Evolutionary conservation across 2,888 invertebrate genomes (phyloP).

Genomic region (Agapostemon virescens): DNA sequence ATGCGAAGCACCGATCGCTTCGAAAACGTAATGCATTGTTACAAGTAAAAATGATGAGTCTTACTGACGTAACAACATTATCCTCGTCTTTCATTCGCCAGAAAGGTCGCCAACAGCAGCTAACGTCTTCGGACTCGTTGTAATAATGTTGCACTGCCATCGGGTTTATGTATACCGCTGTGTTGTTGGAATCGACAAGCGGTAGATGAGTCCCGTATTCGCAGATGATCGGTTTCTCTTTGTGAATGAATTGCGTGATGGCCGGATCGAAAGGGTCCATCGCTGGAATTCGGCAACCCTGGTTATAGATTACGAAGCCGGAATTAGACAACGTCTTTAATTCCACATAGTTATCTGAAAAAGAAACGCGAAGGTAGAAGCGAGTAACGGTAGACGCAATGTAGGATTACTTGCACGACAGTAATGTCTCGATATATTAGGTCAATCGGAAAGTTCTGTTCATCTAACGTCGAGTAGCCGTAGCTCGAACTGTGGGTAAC

Average conservation of each 20-base stretch:
- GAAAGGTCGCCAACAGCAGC: constrained; percentile 85
- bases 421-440: no score
- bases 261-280: constrained; percentile 84
- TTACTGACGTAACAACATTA: constrained; percentile 80
- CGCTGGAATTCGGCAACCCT: constrained; percentile 86
- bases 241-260: constrained; percentile 82
- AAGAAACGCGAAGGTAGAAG: background rate
- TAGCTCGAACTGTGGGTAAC: no score
- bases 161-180: constrained; percentile 83
- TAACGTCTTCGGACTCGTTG: constrained; percentile 80
- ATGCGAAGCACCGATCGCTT: constrained; percentile 5
- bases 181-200: constrained; percentile 83
- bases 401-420: background rate
- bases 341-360: constrained; percentile 61
- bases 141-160: constrained; percentile 81
- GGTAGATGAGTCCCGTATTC: constrained; percentile 82
- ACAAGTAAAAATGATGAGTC: constrained; percentile 21
- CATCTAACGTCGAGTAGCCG: no score
- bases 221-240: constrained; percentile 81
- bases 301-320: constrained; percentile 83
- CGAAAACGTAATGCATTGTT: constrained; percentile 2
- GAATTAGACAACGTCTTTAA: constrained; percentile 51
- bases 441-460: no score
- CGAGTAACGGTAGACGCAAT: background rate
- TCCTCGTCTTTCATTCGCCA: constrained; percentile 81